Percentiles rank a stretch among this genome's conserved stretches.
Evolutionary conservation across 2,888 invertebrate genomes (phyloP).

Genomic region (Dasypolia templi): DNA sequence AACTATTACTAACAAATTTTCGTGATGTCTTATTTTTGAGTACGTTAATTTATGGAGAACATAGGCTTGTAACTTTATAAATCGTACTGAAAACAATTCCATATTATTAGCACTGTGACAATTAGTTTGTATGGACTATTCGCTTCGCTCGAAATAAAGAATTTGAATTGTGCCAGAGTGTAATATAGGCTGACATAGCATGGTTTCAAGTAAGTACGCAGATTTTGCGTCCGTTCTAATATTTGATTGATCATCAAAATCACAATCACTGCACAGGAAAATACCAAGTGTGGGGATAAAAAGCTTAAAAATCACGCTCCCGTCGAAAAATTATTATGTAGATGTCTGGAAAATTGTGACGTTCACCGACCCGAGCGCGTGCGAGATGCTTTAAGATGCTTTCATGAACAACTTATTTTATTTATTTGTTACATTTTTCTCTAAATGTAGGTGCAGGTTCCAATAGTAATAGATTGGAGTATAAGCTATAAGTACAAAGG

Average conservation of each 20-base stretch:
- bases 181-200: background rate
- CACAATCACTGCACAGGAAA: conserved; percentile 1
- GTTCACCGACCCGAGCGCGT: background rate
- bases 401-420: conserved; percentile 15
- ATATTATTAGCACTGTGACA: background rate
- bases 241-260: background rate
- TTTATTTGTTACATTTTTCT: conserved; percentile 1
- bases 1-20: background rate
- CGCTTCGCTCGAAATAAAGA: too few species aligned
- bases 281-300: background rate
- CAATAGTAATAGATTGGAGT: background rate
- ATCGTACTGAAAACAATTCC: background rate
- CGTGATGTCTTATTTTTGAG: background rate
- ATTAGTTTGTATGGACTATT: too few species aligned
- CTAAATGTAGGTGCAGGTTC: background rate
- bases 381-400: background rate
- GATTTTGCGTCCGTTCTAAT: background rate
- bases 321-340: background rate
- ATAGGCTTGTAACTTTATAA: background rate
- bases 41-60: background rate
- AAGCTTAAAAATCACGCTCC: background rate
- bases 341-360: background rate
- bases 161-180: too few species aligned
- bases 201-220: background rate
- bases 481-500: background rate